Conservation (phyloP, 64 coral and sea anemone genomes). For the Stylophora pistillata region DNA sequence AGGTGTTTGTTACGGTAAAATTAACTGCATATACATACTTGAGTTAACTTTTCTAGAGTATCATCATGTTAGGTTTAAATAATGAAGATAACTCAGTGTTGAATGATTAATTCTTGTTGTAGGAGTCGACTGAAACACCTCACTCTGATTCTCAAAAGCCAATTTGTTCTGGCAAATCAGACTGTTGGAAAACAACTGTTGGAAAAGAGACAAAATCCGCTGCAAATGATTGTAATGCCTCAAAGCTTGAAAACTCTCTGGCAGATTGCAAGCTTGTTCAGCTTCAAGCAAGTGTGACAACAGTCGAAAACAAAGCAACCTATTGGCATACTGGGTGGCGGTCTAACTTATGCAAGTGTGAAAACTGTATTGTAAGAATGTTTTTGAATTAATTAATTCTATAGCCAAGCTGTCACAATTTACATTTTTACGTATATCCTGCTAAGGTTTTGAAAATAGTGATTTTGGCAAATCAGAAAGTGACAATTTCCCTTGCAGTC, state of each 20-base stretch:
- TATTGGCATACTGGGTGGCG: conserved; percentile 94
- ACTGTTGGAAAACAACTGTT: not conserved
- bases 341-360: conserved; percentile 78
- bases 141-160: not conserved
- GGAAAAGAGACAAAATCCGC: not conserved
- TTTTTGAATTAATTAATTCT: not conserved
- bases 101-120: too few species aligned
- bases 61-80: not conserved
- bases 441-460: too few species aligned
- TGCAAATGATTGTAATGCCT: not conserved
- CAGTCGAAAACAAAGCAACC: conserved; percentile 31
- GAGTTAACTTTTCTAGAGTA: too few species aligned
- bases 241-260: conserved; percentile 5
- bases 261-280: conserved; percentile 75
- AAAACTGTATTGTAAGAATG: conserved; percentile 68
- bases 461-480: not conserved
- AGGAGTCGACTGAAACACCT: not conserved
- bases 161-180: not conserved
- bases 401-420: too few species aligned
- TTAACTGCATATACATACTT: not conserved
- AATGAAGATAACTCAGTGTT: not conserved
- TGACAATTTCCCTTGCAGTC: conserved; percentile 19
- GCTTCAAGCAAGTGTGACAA: conserved; percentile 46
- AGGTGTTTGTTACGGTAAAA: not conserved
- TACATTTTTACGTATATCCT: too few species aligned